Evolutionary conservation across 1,140 invertebrate species (phyloP), one percentile per base, ranked within the genome.

Genomic region (Musca domestica): DNA sequence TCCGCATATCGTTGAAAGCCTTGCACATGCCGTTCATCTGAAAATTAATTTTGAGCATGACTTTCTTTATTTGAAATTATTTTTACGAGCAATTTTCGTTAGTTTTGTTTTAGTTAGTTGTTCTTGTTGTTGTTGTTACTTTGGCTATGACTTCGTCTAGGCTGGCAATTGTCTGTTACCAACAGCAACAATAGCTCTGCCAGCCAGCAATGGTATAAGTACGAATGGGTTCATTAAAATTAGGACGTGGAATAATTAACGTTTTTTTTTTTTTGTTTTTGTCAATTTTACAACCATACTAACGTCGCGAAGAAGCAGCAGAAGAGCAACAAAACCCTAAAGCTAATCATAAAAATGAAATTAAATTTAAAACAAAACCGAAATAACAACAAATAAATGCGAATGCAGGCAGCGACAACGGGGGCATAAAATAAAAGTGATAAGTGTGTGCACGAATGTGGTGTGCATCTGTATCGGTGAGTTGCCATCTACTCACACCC

Each of bases 241-340:
- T 58, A 58, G 54, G 54, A 58, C 54, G 54, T 58, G 54, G 54
- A 58, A 58, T 58, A 58, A 58, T 58, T 58, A 58, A 58, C 27
- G 54, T 27, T 27, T 20, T 20, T 52, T 51, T 52, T 20, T 52
- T 15, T 52, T 52, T 22, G 5, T 22, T 17, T 23, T n/a, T 56
- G 22, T 27, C 15, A n/a, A 27, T n/a, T 30, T 58, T 27, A 17
- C 5, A 58, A 25, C 34, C 10, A 41, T 10, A 41, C 34, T 41
- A 5, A 41, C 34, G 10, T 10, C 34, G 10, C 4, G 34, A 41
- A 41, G 34, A 5, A 41, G 34, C 6, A 41, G 34, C 4, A 41
- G 34, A 41, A 41, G 34, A 41, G 5, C 34, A 41, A 12, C 34
- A 10, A 41, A 41, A 7, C 6, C 34, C 6, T 41, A 9, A 54